Evolutionary conservation across 2,113 vertebrate genomes (phyloP).

Genomic region (Eclectus roratus): DNA sequence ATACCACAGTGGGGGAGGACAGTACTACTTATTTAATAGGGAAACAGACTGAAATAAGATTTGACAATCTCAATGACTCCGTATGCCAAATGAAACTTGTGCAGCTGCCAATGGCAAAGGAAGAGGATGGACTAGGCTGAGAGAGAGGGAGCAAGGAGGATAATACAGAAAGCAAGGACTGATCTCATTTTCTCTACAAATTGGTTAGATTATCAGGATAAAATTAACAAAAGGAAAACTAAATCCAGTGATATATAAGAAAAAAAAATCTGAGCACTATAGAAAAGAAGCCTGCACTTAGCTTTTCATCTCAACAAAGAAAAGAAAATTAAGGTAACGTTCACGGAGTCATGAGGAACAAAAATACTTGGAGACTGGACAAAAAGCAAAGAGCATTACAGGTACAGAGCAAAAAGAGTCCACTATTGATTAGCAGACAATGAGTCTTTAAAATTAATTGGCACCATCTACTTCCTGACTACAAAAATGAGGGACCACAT

Average conservation of each 20-base stretch:
- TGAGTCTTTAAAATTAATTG: background rate
- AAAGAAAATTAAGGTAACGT: background rate
- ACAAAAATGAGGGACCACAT: background rate
- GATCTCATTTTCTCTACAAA: background rate
- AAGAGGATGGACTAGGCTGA: background rate
- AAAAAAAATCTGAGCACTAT: background rate
- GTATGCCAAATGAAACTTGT: background rate
- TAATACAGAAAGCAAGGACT: background rate
- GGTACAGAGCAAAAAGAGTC: background rate
- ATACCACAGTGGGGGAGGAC: background rate
- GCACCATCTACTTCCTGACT: background rate
- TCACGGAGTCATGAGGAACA: background rate
- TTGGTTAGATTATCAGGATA: background rate
- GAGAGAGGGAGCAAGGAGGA: background rate
- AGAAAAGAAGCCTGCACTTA: background rate
- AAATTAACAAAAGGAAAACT: background rate
- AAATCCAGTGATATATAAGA: background rate
- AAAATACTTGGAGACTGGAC: background rate
- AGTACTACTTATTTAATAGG: conserved; percentile 24
- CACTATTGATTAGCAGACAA: background rate
- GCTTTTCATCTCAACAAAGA: background rate
- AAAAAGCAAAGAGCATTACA: background rate
- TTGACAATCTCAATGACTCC: background rate
- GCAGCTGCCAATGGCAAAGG: background rate
- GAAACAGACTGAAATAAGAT: conserved; percentile 32